phyloP scores from a whole-genome alignment of 1,140 invertebrate genomes.

The Ericerus pela region DNA sequence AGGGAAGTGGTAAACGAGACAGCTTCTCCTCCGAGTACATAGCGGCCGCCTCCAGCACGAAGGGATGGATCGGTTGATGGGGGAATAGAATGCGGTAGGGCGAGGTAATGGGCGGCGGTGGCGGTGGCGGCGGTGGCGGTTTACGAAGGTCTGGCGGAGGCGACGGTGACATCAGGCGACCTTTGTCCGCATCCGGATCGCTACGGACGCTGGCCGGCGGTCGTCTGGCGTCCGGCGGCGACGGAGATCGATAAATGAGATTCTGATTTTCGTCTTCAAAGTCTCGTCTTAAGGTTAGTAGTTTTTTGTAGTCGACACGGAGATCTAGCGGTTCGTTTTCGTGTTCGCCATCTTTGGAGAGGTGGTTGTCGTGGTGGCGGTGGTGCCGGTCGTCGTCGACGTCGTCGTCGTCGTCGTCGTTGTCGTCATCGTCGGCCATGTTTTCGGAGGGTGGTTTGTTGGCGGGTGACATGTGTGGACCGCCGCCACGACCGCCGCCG shows the following conservation, averaged over 20 bases:
- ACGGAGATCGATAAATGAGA: conserved; percentile 39
- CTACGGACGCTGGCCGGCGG: conserved; percentile 22
- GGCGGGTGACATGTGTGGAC: conserved; percentile 32
- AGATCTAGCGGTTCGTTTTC: conserved; percentile 68
- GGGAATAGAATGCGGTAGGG: neutral
- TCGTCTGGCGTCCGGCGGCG: conserved; percentile 30
- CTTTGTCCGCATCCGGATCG: conserved; percentile 21
- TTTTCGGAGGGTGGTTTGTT: conserved; percentile 31
- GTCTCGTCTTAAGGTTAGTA: conserved; percentile 29
- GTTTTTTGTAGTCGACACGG: conserved; percentile 62
- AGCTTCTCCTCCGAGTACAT: conserved; percentile 10
- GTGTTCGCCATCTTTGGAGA: conserved; percentile 29
- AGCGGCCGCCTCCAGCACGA: conserved; percentile 10
- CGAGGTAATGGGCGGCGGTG: neutral
- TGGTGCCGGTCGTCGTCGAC: conserved; percentile 16
- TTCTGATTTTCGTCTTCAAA: conserved; percentile 63
- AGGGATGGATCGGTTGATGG: conserved; percentile 6
- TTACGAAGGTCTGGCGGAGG: neutral
- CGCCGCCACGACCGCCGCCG: neutral
- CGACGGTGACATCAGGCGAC: conserved; percentile 15
- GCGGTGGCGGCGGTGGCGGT: conserved; percentile 7
- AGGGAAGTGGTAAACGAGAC: conserved; percentile 7
- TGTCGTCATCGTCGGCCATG: conserved; percentile 22
- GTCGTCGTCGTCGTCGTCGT: neutral
- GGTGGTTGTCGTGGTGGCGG: conserved; percentile 32